phyloP scores from a whole-genome alignment of 2,888 invertebrate genomes.

The Eupithecia inturbata region DNA sequence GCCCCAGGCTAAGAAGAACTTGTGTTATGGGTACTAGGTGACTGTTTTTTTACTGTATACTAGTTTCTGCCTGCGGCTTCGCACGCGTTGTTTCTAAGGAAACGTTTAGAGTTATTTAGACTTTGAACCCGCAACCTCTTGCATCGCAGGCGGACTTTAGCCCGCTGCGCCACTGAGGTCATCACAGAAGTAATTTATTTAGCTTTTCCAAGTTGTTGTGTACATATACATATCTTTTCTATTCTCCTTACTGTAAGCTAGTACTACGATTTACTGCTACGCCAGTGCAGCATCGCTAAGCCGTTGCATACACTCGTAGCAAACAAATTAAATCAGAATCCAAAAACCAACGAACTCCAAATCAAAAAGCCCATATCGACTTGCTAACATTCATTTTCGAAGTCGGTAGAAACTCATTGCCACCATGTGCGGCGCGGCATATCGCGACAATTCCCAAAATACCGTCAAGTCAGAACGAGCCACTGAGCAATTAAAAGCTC shows the following conservation, averaged over 20 bases:
- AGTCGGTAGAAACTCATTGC: background rate
- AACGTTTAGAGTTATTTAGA: too few species aligned
- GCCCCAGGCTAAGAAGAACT: too few species aligned
- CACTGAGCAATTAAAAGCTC: constrained; percentile 13
- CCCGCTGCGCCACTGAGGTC: too few species aligned
- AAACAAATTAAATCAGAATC: background rate
- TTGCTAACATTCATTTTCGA: background rate
- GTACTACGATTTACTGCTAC: background rate
- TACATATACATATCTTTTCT: background rate
- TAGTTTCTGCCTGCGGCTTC: too few species aligned
- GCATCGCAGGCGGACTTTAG: too few species aligned
- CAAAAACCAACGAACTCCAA: background rate
- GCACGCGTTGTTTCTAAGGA: too few species aligned
- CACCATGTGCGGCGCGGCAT: background rate
- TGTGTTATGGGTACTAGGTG: too few species aligned
- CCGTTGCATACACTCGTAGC: background rate
- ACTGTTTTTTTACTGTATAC: too few species aligned
- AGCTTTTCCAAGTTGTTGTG: background rate
- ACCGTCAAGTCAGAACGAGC: constrained; percentile 7
- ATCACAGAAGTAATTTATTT: background rate
- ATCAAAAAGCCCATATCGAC: background rate
- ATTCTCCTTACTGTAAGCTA: background rate
- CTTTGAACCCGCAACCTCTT: too few species aligned
- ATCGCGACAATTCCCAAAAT: constrained; percentile 40
- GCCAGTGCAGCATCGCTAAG: background rate